These are phyloP conservation scores for Ephialtes manifestator DNA, from an alignment of 2,888 invertebrate species.

Conservation along the genomic window DNA sequence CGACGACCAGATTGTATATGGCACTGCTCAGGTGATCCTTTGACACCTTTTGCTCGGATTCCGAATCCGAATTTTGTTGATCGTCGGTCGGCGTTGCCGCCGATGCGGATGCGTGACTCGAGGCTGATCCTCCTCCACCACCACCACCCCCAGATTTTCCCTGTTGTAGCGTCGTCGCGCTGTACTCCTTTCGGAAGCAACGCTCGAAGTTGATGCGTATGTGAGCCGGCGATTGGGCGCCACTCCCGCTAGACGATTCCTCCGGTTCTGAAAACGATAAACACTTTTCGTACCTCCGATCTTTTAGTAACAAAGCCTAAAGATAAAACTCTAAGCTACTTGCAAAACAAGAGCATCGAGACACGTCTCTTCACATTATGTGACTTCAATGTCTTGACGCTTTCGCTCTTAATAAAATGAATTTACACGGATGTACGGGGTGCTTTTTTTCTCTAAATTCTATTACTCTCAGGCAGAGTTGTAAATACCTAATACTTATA, in stretches of 20 bases:
- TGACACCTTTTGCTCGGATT: slow-evolving; percentile 76
- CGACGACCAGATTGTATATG: slow-evolving; percentile 84
- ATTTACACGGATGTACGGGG: slow-evolving; percentile 54
- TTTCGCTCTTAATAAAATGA: slow-evolving; percentile 25
- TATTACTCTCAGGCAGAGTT: slow-evolving; percentile 56
- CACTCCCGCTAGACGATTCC: slow-evolving; percentile 81
- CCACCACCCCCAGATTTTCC: slow-evolving; percentile 77
- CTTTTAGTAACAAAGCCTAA: background rate
- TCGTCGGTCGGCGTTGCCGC: slow-evolving; percentile 73
- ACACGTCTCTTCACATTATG: background rate
- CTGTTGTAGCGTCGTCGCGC: slow-evolving; percentile 84
- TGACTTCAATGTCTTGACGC: slow-evolving; percentile 1
- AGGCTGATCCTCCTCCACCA: slow-evolving; percentile 68
- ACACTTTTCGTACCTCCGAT: slow-evolving; percentile 69
- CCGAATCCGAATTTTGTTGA: slow-evolving; percentile 75
- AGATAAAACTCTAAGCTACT: slow-evolving; percentile 11
- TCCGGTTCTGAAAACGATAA: slow-evolving; percentile 83
- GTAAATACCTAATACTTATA: too few species aligned
- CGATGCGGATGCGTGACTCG: slow-evolving; percentile 77
- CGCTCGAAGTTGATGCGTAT: slow-evolving; percentile 86
- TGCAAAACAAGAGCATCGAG: slow-evolving; percentile 9
- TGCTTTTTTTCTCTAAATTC: slow-evolving; percentile 18
- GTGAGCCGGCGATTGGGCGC: slow-evolving; percentile 81
- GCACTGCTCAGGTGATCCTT: slow-evolving; percentile 83
- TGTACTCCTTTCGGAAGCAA: slow-evolving; percentile 87